A percentile compares a stretch with the other conserved stretches of the same genome.
Evolutionary conservation across 2,113 vertebrate species (phyloP).

Genomic region (Mellivora capensis): DNA sequence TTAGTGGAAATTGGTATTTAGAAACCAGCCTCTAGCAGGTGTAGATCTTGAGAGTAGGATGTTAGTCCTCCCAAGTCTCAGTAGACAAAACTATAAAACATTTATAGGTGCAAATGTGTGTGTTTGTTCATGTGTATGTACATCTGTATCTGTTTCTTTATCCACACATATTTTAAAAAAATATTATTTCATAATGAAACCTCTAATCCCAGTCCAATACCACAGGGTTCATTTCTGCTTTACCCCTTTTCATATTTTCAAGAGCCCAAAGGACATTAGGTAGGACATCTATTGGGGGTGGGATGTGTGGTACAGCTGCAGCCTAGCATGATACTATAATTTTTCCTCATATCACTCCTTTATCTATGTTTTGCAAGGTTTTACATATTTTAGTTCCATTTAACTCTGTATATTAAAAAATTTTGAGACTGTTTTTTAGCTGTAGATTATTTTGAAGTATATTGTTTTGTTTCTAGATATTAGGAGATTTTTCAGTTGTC

Average conservation of each 20-base stretch:
- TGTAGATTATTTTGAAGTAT: background rate
- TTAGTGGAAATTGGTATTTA: background rate
- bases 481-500: background rate
- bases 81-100: background rate
- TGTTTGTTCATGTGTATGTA: background rate
- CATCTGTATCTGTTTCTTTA: background rate
- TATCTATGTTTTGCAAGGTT: background rate
- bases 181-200: background rate
- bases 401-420: background rate
- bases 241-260: background rate
- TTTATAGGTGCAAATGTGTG: background rate
- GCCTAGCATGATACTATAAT: background rate
- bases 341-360: background rate
- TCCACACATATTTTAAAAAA: background rate
- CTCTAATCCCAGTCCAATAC: background rate
- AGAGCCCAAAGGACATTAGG: background rate
- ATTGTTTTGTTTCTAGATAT: background rate
- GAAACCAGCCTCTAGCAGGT: background rate
- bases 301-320: background rate
- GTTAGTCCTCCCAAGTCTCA: background rate
- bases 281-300: background rate
- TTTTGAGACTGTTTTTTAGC: background rate
- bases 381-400: background rate
- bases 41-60: background rate
- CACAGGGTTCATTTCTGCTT: background rate